These are phyloP conservation scores for Hassar affinis DNA, from an alignment of 2,113 vertebrate species.

Conservation along the genomic window DNA sequence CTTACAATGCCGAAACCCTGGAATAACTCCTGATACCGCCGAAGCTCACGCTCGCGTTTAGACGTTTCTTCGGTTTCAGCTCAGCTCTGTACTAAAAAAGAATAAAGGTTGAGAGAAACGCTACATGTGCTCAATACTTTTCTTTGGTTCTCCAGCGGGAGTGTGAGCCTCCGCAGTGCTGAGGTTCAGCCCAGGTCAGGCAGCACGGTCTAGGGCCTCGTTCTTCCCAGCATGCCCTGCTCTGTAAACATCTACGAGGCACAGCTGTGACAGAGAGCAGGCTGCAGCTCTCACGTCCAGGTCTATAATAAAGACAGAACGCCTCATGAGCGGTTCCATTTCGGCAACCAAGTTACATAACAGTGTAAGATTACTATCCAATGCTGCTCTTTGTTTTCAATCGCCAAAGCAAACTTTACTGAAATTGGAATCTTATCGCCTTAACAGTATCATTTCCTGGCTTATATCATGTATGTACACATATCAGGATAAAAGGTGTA, in stretches of 20 bases:
- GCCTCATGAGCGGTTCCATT: neutral
- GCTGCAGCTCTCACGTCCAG: neutral
- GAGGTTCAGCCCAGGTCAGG: conserved; percentile 5
- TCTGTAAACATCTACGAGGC: conserved; percentile 33
- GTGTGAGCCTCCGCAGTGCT: neutral
- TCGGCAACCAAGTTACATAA: neutral
- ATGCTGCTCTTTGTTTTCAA: neutral
- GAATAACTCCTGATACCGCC: neutral
- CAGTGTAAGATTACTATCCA: neutral
- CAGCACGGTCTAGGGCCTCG: neutral
- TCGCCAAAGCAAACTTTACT: neutral
- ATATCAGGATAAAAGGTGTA: neutral
- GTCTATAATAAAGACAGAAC: neutral
- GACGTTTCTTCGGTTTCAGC: neutral
- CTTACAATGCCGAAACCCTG: neutral
- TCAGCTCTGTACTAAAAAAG: neutral
- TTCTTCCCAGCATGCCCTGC: neutral
- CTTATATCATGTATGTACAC: neutral
- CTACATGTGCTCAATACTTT: neutral
- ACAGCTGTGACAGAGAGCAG: conserved; percentile 31
- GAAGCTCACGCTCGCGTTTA: neutral
- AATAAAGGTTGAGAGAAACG: no score
- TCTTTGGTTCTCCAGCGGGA: neutral
- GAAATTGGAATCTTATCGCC: neutral
- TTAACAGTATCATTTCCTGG: neutral